These are phyloP conservation scores for Eurytoma californica DNA, from an alignment of 2,888 invertebrate genomes.

Conservation along the genomic window DNA sequence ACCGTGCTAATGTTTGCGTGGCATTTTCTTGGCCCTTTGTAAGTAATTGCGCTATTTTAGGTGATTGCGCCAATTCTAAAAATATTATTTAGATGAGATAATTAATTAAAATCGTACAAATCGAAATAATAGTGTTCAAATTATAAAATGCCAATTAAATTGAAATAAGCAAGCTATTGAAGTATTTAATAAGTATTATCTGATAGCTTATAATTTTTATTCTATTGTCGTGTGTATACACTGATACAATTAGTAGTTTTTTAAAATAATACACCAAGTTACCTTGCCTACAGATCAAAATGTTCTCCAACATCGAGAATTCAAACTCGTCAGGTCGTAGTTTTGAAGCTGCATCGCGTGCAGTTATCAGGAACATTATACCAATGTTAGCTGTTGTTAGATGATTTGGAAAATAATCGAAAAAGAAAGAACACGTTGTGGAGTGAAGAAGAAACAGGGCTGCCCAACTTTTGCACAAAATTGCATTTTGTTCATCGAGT, in stretches of 20 bases:
- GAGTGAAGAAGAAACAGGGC: conserved; percentile 79
- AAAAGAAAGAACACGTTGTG: conserved; percentile 78
- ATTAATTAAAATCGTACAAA: no score
- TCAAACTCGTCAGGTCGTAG: conserved; percentile 76
- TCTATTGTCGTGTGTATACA: no score
- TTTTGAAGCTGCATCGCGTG: conserved; percentile 73
- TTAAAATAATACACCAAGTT: conserved; percentile 35
- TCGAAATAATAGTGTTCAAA: no score
- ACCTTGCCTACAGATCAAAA: conserved; percentile 77
- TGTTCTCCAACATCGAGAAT: conserved; percentile 76
- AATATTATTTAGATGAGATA: background rate
- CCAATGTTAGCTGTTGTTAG: conserved; percentile 10
- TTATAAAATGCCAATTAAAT: no score
- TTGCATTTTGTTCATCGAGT: conserved; percentile 77
- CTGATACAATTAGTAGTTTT: background rate
- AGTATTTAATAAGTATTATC: no score
- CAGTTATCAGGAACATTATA: conserved; percentile 60
- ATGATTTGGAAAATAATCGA: conserved; percentile 64
- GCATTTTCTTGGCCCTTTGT: conserved; percentile 54
- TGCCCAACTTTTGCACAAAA: conserved; percentile 79
- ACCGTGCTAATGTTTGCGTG: conserved; percentile 62
- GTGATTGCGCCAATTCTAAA: conserved; percentile 32
- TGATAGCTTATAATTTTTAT: no score
- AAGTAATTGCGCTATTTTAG: background rate
- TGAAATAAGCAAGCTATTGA: no score